phyloP scores from a whole-genome alignment of 2,113 vertebrate species.

The Antechinus flavipes region DNA sequence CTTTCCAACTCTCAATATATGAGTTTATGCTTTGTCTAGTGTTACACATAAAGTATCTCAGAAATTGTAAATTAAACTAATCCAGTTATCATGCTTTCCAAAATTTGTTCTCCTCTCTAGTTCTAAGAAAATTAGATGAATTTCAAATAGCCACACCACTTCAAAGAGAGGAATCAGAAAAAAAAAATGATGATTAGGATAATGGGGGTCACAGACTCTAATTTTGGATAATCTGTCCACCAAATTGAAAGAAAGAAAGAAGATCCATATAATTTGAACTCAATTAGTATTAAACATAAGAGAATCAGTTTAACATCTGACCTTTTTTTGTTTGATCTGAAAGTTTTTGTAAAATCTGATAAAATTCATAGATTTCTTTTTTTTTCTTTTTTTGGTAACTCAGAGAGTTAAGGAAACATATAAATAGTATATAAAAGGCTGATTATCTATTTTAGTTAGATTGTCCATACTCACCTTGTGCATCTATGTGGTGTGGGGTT shows the following conservation, averaged over 20 bases:
- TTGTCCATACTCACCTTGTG: neutral
- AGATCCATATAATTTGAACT: too few relatives aligned
- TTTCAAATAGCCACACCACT: neutral
- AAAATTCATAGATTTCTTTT: too few relatives aligned
- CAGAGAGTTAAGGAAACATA: neutral
- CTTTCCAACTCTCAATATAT: neutral
- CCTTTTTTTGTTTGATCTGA: neutral
- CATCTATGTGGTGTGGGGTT: neutral
- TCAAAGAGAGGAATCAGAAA: neutral
- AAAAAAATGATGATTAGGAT: neutral
- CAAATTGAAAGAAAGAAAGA: neutral
- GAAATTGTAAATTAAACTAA: neutral
- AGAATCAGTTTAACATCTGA: neutral
- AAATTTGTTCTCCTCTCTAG: neutral
- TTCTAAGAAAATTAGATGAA: neutral
- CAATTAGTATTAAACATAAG: neutral
- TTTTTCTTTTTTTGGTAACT: neutral
- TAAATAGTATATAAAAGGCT: neutral
- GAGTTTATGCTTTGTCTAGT: neutral
- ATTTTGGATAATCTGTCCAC: neutral
- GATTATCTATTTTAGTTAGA: neutral
- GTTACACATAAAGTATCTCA: neutral
- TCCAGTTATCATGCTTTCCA: neutral
- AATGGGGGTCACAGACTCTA: neutral
- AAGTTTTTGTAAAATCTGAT: neutral